Conservation (phyloP, 2,888 invertebrate genomes). For the Sinohyriopsis cumingii region DNA sequence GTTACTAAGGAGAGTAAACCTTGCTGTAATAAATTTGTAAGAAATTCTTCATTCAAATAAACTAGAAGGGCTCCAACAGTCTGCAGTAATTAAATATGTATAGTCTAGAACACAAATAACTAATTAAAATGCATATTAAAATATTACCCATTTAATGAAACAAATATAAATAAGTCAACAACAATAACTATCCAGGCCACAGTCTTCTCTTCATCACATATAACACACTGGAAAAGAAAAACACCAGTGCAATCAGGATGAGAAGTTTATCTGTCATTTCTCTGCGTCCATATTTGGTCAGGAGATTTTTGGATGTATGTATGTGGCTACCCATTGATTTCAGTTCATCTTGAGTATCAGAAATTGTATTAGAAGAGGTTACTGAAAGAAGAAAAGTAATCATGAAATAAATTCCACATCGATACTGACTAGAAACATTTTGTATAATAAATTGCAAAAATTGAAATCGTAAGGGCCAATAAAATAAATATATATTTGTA, state of each 20-base stretch:
- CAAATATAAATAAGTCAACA: background rate
- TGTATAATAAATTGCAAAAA: no score
- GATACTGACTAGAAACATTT: background rate
- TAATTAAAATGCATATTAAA: no score
- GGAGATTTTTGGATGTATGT: conserved; percentile 89
- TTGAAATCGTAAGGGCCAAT: no score
- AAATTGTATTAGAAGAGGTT: conserved; percentile 61
- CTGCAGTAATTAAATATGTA: no score
- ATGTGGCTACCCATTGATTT: conserved; percentile 90
- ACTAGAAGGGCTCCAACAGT: no score
- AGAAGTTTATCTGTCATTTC: conserved; percentile 97
- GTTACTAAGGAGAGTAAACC: no score
- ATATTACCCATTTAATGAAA: background rate
- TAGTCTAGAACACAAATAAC: no score
- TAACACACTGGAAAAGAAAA: conserved; percentile 83
- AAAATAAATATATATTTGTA: no score
- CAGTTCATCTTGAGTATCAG: conserved; percentile 77
- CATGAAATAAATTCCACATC: background rate
- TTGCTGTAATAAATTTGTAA: no score
- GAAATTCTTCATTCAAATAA: no score
- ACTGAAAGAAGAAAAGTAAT: conserved; percentile 48
- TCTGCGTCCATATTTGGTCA: conserved; percentile 93
- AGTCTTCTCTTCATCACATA: conserved; percentile 92
- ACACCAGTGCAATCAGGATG: conserved; percentile 70
- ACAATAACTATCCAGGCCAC: conserved; percentile 41